Evolutionary conservation across 2,888 invertebrate species (phyloP), one percentile per base, ranked within the genome.

Genomic region (Caenorhabditis sp.): DNA sequence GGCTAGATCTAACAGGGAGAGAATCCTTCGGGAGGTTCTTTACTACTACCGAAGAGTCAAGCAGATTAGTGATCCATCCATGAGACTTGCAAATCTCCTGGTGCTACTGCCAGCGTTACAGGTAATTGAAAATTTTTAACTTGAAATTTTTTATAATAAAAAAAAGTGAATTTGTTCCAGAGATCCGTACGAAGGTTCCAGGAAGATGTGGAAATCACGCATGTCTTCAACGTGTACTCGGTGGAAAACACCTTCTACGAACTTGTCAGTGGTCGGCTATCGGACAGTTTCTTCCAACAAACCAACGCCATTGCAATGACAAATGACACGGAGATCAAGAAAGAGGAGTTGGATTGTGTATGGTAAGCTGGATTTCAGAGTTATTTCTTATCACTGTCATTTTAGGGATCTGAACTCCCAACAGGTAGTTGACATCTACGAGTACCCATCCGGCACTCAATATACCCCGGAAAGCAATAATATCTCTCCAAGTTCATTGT

Each of bases 151-250:
- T n/a, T n/a, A n/a, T n/a, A n/a, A n/a, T n/a, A 53, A 37, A 9
- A 24, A 47, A 8, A 26, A 26, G 6, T 37, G 1, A 2, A 8
- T 26, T 44, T 58, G 56, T 67, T 85, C 18, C 80, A 85, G 84
- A 70, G 86, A 56, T 79, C 84, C 5, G 86, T 85, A 0, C 70
- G 86, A 11, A 62, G 86, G 35, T 86, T 86, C 65, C 84, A 86
- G 61, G 86, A 86, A 76, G 86, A 86, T 51, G 80, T 85, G 0
- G 86, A 86, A 28, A 86, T 86, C 50, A 83, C 80, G 24, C 81
- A 86, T 28, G 86, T 86, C 0, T 86, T 86, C 62, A 83, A 83
- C 50, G 84, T 81, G 0, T 85, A 82, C 50, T 78, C 83, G 0
- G 81, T 86, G 4, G 83, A 86, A 15, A 78, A 80, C 9, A 71